phyloP scores from a whole-genome alignment of 2,113 vertebrate species.

The Arvicanthis niloticus region DNA sequence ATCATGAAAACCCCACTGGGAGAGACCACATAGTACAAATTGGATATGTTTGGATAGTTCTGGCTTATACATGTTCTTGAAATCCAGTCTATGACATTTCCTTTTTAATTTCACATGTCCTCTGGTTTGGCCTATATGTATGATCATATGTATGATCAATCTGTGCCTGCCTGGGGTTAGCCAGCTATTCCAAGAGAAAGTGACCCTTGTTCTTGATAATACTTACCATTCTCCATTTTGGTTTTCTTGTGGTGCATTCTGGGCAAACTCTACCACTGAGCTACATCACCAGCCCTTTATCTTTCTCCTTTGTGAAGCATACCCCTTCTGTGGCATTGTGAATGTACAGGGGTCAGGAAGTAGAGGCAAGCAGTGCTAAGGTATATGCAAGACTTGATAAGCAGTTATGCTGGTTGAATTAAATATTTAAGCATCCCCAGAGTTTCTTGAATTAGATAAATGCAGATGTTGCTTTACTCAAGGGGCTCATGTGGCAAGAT shows the following conservation, averaged over 20 bases:
- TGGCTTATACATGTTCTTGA: not conserved
- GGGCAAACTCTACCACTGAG: not conserved
- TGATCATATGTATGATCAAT: not conserved
- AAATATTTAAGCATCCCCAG: not conserved
- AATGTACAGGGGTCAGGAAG: not conserved
- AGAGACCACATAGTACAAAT: not conserved
- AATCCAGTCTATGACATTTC: not conserved
- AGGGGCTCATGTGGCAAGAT: not conserved
- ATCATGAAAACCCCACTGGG: rapidly evolving
- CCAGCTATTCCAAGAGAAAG: not conserved
- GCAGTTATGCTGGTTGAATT: not conserved
- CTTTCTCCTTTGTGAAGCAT: not conserved
- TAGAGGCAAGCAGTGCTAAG: rapidly evolving
- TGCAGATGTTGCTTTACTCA: not conserved
- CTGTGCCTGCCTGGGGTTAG: not conserved
- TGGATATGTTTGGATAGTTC: not conserved
- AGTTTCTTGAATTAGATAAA: not conserved
- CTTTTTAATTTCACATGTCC: not conserved
- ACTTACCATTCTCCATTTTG: not conserved
- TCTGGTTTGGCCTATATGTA: not conserved
- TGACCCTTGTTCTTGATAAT: not conserved
- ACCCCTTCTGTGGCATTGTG: not conserved
- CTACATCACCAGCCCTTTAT: not conserved
- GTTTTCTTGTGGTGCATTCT: not conserved
- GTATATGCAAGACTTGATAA: not conserved